phyloP scores from a whole-genome alignment of 2,113 vertebrate genomes.

The Ahaetulla prasina region DNA sequence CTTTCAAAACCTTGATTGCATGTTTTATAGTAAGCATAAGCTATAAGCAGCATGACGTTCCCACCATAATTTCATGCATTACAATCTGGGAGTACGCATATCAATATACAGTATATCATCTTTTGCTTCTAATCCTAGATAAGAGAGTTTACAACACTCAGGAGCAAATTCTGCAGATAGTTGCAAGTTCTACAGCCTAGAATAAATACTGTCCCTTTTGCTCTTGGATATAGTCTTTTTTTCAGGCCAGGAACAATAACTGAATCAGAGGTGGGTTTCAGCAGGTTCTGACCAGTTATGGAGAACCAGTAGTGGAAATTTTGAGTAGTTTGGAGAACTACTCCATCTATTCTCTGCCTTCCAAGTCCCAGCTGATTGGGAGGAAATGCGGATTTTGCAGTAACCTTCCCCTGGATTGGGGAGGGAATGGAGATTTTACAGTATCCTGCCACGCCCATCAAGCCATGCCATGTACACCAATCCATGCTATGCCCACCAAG shows the following conservation, averaged over 20 bases:
- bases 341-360: too few relatives aligned
- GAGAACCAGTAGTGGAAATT: too few relatives aligned
- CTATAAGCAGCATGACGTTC: not conserved
- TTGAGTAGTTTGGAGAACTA: too few relatives aligned
- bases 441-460: too few relatives aligned
- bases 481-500: too few relatives aligned
- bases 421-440: too few relatives aligned
- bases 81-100: not conserved
- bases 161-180: not conserved
- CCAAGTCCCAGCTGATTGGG: too few relatives aligned
- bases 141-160: not conserved
- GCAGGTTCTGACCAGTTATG: too few relatives aligned
- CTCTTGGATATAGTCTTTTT: not conserved
- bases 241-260: not conserved
- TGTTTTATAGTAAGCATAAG: not conserved
- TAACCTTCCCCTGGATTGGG: too few relatives aligned
- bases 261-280: too few relatives aligned
- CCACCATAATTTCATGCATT: not conserved
- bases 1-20: not conserved
- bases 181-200: not conserved
- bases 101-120: not conserved
- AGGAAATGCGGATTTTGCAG: too few relatives aligned
- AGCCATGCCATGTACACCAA: too few relatives aligned
- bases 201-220: not conserved
- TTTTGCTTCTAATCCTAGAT: not conserved